Conservation (phyloP, 2,888 invertebrate species). For the Dioctria linearis region DNA sequence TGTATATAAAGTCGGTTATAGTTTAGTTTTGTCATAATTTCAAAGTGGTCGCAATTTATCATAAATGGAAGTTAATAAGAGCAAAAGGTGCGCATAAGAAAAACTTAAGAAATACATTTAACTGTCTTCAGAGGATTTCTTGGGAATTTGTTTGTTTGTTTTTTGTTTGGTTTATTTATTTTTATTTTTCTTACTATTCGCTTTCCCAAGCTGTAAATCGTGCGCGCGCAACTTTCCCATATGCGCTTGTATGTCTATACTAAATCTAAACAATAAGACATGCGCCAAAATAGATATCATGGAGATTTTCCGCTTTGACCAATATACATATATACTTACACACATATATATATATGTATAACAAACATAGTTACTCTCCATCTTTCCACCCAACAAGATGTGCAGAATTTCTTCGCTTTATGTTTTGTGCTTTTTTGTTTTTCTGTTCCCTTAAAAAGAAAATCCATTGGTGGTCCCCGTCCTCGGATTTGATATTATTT, state of each 20-base stretch:
- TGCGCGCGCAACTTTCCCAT: constrained; percentile 49
- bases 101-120: constrained; percentile 37
- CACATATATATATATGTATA: no score
- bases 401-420: constrained; percentile 19
- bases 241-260: constrained; percentile 3
- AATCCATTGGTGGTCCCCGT: constrained; percentile 44
- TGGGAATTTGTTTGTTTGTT: not conserved
- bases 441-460: constrained; percentile 34
- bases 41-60: constrained; percentile 33
- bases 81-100: not conserved
- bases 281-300: constrained; percentile 17
- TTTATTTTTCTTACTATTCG: not conserved
- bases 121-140: constrained; percentile 43
- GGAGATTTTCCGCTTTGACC: constrained; percentile 47
- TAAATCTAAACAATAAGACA: constrained; percentile 38
- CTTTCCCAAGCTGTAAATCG: constrained; percentile 23
- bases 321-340: not conserved
- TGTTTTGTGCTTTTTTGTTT: not conserved
- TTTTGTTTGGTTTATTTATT: not conserved
- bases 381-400: constrained; percentile 30
- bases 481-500: constrained; percentile 18
- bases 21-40: constrained; percentile 45
- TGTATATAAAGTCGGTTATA: no score
- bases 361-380: not conserved
- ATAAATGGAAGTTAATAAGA: constrained; percentile 44